Evolutionary conservation across 30 jellyfish, hydroid and myxozoan species (phyloP), one percentile per base, ranked within the genome.

Genomic region (Pelagia noctiluca): DNA sequence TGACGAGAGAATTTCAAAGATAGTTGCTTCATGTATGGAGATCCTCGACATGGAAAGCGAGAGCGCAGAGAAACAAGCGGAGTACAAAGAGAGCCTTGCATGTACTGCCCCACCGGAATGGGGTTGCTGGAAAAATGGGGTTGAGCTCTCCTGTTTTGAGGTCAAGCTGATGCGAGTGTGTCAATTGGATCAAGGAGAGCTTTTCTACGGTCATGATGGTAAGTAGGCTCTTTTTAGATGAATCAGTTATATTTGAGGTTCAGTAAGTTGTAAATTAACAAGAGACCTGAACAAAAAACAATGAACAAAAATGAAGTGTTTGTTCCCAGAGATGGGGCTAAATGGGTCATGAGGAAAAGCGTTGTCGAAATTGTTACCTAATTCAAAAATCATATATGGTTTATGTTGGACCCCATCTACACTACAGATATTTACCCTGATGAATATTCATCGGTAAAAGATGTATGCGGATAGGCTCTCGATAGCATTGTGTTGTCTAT

Each of bases 91-190:
- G 69, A 76, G 83, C 21, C 93, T 94, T 3, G 73, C 22, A 70
- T 50, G 95, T 61, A 96, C 96, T 7, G 99, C 97, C 12, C 97
- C 97, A 29, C 99, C 99, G 4, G 99, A 94, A 52, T 94, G 99
- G 99, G 97, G 96, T 7, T 94, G 99, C 63, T 94, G 99, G 99
- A 88, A 75, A 70, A 94, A 96, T 30, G 99, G 99, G 13, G 85
- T 94, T 31, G 99, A 94, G 52, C 69, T 94, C 24, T 94, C 99
- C 23, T 94, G 97, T 49, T 94, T 94, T 78, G 99, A 97, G 8
- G 96, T 82, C 46, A 94, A 94, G 49, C 61, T 94, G 34, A 79
- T 94, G 12, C 97, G 99, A 35, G 96, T 94, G 30, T 87, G 99
- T 80, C 96, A 94, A 52, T 86, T 94, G 35, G 91, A 72, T 0